Evolutionary conservation across 2,888 invertebrate species (phyloP), one percentile per base, ranked within the genome.

Genomic region (Andrena dorsata): DNA sequence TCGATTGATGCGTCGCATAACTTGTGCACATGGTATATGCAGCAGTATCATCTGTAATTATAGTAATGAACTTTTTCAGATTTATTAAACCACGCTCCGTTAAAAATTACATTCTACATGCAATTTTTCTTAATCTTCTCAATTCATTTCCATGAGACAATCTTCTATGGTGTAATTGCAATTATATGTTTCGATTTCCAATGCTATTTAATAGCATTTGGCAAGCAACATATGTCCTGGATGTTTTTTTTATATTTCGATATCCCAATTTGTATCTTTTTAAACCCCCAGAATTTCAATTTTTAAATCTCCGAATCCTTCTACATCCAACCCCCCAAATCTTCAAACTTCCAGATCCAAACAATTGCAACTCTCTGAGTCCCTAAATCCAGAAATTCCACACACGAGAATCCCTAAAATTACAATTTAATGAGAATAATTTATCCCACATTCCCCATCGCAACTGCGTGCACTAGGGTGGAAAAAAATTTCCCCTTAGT

Each of bases 11-110:
- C n/a, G 26, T 28, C 30, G 28, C 28, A 30, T 30, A 60, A 60
- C 26, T 60, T n/a, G 26, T n/a, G 28, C 60, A 8, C 8, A 8
- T n/a, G n/a, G 28, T 28, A 28, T 23, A 16, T 28, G 16, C 60
- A n/a, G 28, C 28, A 58, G 13, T 30, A 30, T 6, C n/a, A 23
- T 60, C 30, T 60, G 13, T n/a, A 30, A 30, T 60, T 30, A 26
- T n/a, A 60, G n/a, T 26, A 60, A 60, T 60, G n/a, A 16, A 60
- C 30, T 30, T 30, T 28, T 28, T 28, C 60, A n/a, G 60, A 30
- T 26, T 58, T n/a, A 8, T 8, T 30, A 60, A 60, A 10, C 6
- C 23, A 56, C 20, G 53, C 1, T 56, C 6, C 26, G 28, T 28
- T 28, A 28, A 26, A 58, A 28, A 28, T 20, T 58, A 16, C 16